Conservation (phyloP, 2,797 vertebrate species). For the Phrynocephalus vlangalii region DNA sequence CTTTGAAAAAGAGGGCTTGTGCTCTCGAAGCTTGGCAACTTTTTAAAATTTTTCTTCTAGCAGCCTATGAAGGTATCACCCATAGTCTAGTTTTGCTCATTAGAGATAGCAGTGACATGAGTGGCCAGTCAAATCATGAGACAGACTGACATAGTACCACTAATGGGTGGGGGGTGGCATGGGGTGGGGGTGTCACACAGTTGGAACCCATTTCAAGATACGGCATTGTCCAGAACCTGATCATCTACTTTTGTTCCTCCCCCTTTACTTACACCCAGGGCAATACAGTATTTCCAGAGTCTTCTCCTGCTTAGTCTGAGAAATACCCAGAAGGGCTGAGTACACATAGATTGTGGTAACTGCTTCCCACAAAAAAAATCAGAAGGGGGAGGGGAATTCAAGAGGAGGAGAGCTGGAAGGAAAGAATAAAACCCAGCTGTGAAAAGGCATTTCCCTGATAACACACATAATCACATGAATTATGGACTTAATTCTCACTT, state of each 20-base stretch:
- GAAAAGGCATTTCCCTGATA: slow-evolving; percentile 77
- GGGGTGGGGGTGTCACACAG: background rate
- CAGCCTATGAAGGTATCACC: too few species aligned
- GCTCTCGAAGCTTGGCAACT: too few species aligned
- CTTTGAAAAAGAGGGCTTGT: too few species aligned
- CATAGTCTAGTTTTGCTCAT: background rate
- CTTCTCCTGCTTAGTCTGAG: slow-evolving; percentile 41
- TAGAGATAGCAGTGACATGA: background rate
- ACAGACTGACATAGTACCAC: background rate
- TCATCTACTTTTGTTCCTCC: fast-evolving
- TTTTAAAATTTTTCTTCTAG: too few species aligned
- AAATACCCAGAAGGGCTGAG: slow-evolving; percentile 68
- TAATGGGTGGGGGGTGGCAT: background rate
- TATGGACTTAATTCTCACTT: slow-evolving; percentile 54
- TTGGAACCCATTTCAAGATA: background rate
- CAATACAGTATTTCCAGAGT: slow-evolving; percentile 29
- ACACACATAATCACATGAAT: slow-evolving; percentile 65
- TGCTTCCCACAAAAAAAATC: slow-evolving; percentile 69
- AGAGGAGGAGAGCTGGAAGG: slow-evolving; percentile 58
- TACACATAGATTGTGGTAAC: slow-evolving; percentile 71
- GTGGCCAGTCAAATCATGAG: background rate
- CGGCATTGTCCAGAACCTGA: background rate
- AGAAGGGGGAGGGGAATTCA: slow-evolving; percentile 58
- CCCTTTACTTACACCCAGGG: slow-evolving; percentile 11
- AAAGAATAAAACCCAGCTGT: slow-evolving; percentile 65